Evolutionary conservation across 2,797 vertebrate genomes (phyloP).

Genomic region (Protonibea diacanthus): DNA sequence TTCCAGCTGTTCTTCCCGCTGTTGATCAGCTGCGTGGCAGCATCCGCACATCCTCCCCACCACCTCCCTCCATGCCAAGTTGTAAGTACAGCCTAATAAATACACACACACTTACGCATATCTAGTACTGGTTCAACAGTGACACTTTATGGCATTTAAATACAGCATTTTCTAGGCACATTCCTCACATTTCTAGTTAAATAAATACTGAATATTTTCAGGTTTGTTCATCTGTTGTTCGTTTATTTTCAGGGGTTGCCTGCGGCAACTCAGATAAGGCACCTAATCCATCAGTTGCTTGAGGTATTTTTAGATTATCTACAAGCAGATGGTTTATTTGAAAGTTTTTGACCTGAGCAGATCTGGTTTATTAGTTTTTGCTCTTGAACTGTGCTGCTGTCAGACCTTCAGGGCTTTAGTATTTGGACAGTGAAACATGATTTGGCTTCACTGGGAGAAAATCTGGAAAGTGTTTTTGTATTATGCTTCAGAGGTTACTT

Average conservation of each 20-base stretch:
- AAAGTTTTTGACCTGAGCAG: slow-evolving; percentile 6
- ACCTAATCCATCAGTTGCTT: slow-evolving; percentile 35
- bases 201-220: neutral
- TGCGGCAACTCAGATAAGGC: slow-evolving; percentile 12
- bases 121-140: neutral
- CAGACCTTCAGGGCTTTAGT: slow-evolving; percentile 8
- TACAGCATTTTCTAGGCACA: neutral
- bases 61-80: slow-evolving; percentile 83
- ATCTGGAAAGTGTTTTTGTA: neutral
- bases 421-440: slow-evolving; percentile 12
- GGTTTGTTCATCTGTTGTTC: slow-evolving; percentile 14
- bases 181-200: slow-evolving; percentile 26
- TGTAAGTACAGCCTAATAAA: slow-evolving; percentile 83
- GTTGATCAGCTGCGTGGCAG: slow-evolving; percentile 75
- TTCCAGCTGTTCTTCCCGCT: slow-evolving; percentile 86
- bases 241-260: slow-evolving; percentile 50
- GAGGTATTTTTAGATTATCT: slow-evolving; percentile 28
- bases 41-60: slow-evolving; percentile 69
- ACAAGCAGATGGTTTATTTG: slow-evolving; percentile 38
- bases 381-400: neutral
- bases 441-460: slow-evolving; percentile 12
- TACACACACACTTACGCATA: neutral
- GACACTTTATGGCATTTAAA: neutral
- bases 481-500: neutral
- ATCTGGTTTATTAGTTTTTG: slow-evolving; percentile 36